Evolutionary conservation across 2,113 vertebrate genomes (phyloP).

Genomic region (Dicrurus megarhynchus): DNA sequence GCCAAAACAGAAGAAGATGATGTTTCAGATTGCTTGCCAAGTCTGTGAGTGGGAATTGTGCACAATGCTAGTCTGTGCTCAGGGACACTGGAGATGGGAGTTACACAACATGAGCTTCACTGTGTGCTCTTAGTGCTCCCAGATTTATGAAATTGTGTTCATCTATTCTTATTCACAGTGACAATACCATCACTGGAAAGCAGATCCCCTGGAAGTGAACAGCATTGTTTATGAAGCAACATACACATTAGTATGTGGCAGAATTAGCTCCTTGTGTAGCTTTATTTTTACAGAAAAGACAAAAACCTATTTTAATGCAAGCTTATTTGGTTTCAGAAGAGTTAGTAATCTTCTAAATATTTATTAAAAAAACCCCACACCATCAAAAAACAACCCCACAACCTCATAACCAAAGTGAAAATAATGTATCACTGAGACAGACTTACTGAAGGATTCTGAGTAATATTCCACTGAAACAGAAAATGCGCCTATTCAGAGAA

Average conservation of each 20-base stretch:
- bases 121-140: not conserved
- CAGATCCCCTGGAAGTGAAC: not conserved
- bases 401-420: not conserved
- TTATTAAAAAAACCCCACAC: not conserved
- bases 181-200: not conserved
- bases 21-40: slow-evolving; percentile 11
- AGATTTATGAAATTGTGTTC: not conserved
- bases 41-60: not conserved
- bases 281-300: not conserved
- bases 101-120: slow-evolving; percentile 9
- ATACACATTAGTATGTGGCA: not conserved
- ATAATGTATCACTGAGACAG: not conserved
- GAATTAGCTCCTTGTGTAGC: not conserved
- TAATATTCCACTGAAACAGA: not conserved
- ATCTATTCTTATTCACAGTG: not conserved
- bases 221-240: not conserved
- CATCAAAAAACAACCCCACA: not conserved
- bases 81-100: slow-evolving; percentile 24
- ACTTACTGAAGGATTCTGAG: not conserved
- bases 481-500: not conserved
- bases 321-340: not conserved
- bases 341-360: not conserved
- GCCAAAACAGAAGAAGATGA: not conserved
- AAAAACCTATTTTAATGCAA: not conserved
- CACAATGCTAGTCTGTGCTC: slow-evolving; percentile 22